These are phyloP conservation scores for Pharmacophagus antenor DNA, from an alignment of 2,888 invertebrate genomes.

Conservation along the genomic window DNA sequence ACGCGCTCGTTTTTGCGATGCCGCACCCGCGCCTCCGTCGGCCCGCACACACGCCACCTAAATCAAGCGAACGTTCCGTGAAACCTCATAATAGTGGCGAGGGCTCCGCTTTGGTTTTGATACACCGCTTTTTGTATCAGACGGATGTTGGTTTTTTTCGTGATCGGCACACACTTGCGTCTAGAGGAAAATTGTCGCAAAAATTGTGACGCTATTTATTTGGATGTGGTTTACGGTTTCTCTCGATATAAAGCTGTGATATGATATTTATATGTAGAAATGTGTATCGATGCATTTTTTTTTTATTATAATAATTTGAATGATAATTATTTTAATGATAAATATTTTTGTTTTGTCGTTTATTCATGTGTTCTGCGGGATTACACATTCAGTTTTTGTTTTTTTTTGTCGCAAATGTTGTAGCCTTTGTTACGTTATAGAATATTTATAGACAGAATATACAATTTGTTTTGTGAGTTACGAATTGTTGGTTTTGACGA, in stretches of 20 bases:
- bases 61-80: conserved; percentile 29
- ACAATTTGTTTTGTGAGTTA: no score
- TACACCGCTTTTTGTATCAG: conserved; percentile 26
- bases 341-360: no score
- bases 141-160: conserved; percentile 10
- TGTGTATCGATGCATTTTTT: no score
- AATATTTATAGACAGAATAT: no score
- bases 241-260: neutral
- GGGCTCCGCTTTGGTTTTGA: conserved; percentile 6
- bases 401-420: no score
- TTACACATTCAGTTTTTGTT: no score
- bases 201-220: neutral
- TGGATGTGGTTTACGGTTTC: neutral
- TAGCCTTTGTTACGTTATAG: no score
- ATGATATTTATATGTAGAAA: no score
- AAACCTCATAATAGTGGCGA: conserved; percentile 27
- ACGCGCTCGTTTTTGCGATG: conserved; percentile 23
- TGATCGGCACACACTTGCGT: conserved; percentile 6
- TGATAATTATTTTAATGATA: no score
- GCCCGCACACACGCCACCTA: conserved; percentile 18
- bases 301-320: conserved; percentile 1
- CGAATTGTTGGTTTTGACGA: no score
- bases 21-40: conserved; percentile 2
- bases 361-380: no score
- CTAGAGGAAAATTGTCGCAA: conserved; percentile 4